A percentile compares a stretch with the other conserved stretches of the same genome.
phyloP scores from a whole-genome alignment of 2,797 vertebrate species.

The Hybognathus amarus region DNA sequence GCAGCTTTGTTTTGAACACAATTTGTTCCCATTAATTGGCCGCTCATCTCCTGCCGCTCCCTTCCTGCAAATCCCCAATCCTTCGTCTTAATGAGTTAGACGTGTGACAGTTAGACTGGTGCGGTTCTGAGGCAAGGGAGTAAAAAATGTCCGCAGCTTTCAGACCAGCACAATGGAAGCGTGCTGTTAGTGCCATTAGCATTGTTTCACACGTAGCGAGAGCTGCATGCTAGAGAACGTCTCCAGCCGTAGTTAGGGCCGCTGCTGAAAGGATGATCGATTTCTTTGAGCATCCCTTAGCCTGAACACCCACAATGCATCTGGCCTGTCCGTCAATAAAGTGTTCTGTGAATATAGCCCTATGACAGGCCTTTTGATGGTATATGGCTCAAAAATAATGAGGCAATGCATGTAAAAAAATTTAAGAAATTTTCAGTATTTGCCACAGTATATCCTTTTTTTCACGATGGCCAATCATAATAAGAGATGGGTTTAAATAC shows the following conservation, averaged over 20 bases:
- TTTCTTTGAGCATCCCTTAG: conserved; percentile 53
- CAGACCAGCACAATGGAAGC: conserved; percentile 52
- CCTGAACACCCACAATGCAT: conserved; percentile 51
- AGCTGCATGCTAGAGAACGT: conserved; percentile 58
- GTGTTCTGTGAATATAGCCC: conserved; percentile 24
- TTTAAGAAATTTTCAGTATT: conserved; percentile 18
- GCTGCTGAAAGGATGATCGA: conserved; percentile 57
- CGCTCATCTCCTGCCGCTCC: conserved; percentile 51
- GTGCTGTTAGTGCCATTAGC: conserved; percentile 60
- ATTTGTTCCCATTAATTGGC: conserved; percentile 61
- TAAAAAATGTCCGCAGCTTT: conserved; percentile 51
- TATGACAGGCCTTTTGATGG: conserved; percentile 24
- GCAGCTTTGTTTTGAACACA: conserved; percentile 50
- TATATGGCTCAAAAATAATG: conserved; percentile 18
- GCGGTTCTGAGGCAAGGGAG: conserved; percentile 28
- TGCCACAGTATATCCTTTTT: neutral
- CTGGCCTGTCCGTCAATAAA: conserved; percentile 54
- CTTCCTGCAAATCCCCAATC: conserved; percentile 37
- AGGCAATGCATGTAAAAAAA: neutral
- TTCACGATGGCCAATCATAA: neutral
- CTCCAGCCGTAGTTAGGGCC: conserved; percentile 34
- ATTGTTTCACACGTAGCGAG: conserved; percentile 54
- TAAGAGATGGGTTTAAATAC: neutral
- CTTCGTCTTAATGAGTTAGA: conserved; percentile 58
- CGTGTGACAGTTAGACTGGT: conserved; percentile 55